A percentile compares a stretch with the other conserved stretches of the same genome.
Conservation (phyloP, 2,888 invertebrate genomes). For the Nomada ruficornis region DNA sequence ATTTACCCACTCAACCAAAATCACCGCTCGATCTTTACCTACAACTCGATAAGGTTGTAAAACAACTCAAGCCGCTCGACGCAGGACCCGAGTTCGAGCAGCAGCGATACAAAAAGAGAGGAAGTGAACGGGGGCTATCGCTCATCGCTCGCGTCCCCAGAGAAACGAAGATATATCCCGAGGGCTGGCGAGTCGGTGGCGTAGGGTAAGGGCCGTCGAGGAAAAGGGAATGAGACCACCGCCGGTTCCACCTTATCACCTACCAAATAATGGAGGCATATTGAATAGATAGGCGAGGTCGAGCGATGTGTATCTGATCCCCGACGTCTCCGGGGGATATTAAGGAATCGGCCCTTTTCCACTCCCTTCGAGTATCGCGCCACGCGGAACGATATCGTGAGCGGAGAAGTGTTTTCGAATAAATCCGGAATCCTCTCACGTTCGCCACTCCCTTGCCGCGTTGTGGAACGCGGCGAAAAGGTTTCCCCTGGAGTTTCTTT, state of each 20-base stretch:
- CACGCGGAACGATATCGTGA: conserved; percentile 40
- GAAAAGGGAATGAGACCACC: conserved; percentile 55
- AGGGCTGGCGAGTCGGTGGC: conserved; percentile 49
- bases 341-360: conserved; percentile 78
- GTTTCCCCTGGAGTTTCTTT: conserved; percentile 38
- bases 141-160: conserved; percentile 78
- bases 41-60: conserved; percentile 37
- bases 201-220: conserved; percentile 60
- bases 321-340: conserved; percentile 79
- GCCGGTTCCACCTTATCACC: conserved; percentile 80
- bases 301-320: conserved; percentile 81
- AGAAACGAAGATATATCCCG: conserved; percentile 75
- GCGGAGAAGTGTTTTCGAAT: conserved; percentile 65
- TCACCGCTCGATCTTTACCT: conserved; percentile 5
- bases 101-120: conserved; percentile 47
- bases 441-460: conserved; percentile 36
- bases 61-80: conserved; percentile 39
- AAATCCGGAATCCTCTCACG: conserved; percentile 69
- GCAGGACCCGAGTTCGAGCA: conserved; percentile 20
- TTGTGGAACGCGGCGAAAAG: conserved; percentile 40
- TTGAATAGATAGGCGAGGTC: conserved; percentile 82
- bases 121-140: conserved; percentile 71
- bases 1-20: not conserved
- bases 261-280: conserved; percentile 83
- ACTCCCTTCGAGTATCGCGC: conserved; percentile 53